Conservation (phyloP, 1,140 invertebrate genomes). For the Drosophila orosa region DNA sequence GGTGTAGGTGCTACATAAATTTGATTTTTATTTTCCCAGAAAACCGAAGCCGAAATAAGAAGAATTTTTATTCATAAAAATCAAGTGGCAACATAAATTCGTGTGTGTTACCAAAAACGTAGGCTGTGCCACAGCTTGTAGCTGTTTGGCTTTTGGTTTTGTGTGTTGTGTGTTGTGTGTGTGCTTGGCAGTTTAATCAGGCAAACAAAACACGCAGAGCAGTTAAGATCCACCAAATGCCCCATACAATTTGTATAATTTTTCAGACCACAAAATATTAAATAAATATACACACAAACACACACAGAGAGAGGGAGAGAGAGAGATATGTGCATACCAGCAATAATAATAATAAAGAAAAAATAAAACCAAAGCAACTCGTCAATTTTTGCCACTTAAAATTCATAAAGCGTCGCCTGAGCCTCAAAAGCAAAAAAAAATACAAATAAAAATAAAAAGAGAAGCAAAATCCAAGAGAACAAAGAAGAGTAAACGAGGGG, state of each 20-base stretch:
- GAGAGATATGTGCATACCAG: constrained; percentile 27
- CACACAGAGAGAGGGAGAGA: not conserved
- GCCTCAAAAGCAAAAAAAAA: no score
- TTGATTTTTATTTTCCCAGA: constrained; percentile 76
- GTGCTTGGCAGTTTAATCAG: constrained; percentile 52
- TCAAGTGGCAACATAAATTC: constrained; percentile 70
- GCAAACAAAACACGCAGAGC: constrained; percentile 77
- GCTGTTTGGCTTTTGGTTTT: constrained; percentile 13
- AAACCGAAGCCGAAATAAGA: constrained; percentile 63
- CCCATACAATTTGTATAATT: constrained; percentile 75
- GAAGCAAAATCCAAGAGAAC: constrained; percentile 8
- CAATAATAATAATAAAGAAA: constrained; percentile 69
- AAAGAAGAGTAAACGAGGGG: constrained; percentile 5
- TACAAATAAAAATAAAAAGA: no score
- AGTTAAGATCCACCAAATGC: constrained; percentile 72
- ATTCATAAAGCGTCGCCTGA: constrained; percentile 73
- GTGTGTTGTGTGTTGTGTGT: not conserved
- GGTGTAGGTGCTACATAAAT: constrained; percentile 76
- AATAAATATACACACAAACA: constrained; percentile 52
- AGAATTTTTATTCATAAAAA: constrained; percentile 78
- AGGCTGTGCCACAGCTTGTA: constrained; percentile 22
- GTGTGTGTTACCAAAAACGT: constrained; percentile 70
- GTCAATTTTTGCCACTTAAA: constrained; percentile 79
- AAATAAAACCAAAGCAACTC: constrained; percentile 80
- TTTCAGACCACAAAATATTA: constrained; percentile 72